Base-by-base conservation (phyloP, 2,888 invertebrate species). In the Bombyx huttoni region DNA sequence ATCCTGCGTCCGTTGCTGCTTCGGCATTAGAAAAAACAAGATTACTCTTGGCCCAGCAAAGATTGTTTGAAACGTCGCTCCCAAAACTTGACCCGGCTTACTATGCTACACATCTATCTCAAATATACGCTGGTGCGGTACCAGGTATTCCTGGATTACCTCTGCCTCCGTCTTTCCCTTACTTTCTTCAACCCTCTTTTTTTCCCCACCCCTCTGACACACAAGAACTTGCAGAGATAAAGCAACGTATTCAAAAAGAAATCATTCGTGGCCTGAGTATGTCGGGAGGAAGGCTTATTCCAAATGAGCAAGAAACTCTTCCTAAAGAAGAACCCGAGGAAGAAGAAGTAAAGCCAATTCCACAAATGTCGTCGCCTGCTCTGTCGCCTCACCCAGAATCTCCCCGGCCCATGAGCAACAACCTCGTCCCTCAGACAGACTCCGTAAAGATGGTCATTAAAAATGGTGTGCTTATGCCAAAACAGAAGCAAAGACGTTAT, bases 371-470 rank as follows among this genome's bases (percentile, higher is more conserved):
- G 34, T 80, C 82, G 9, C 81, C 86, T 7, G 72, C 87, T 53
- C 89, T 90, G 5, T 81, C 87, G 50, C 77, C 86, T 8, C 83
- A 73, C 50, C 68, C 83, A 48, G 90, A 90, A 75, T 81, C 89
- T 63, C 90, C 85, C 34, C 70, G 87, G 52, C 81, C 88, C 14
- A 78, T 90, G 13, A 89, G 86, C 49, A 85, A 77, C 54, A 74
- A 64, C 51, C 57, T 83, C n/a, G 68, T 75, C 8, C 70, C 82
- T 0, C 86, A 80, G 59, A 90, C 91, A 0, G 92, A 92, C 65
- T 92, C 93, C 0, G 93, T 96, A 0, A 95, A 96, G 77, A 95
- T 96, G 95, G 96, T 96, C 0, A 94, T 96, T 52, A 96, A 96
- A 75, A 96, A 96, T 67, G 96, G 96, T 0, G 93, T 96, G 0